These are phyloP conservation scores for Gorsachius magnificus DNA, from an alignment of 2,797 vertebrate genomes.

Conservation along the genomic window DNA sequence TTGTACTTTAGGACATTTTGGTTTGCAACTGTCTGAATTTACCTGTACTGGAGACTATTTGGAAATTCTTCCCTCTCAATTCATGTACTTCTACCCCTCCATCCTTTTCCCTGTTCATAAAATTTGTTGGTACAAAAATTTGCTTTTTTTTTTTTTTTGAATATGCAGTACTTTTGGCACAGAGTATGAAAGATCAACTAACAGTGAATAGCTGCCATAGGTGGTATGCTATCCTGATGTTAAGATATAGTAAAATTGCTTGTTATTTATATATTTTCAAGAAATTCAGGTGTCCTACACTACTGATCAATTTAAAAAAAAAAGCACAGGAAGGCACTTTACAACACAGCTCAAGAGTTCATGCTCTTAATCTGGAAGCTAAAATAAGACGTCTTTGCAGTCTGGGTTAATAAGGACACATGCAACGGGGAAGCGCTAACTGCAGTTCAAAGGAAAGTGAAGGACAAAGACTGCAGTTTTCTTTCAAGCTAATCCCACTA, in stretches of 20 bases:
- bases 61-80: neutral
- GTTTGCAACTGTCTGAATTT: neutral
- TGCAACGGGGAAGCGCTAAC: neutral
- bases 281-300: neutral
- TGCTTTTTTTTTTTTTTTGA: neutral
- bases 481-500: neutral
- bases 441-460: neutral
- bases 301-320: neutral
- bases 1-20: neutral
- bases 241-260: neutral
- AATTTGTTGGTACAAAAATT: neutral
- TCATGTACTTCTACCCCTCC: neutral
- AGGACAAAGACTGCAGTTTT: neutral
- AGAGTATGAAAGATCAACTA: neutral
- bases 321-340: neutral
- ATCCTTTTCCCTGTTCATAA: neutral
- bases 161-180: neutral
- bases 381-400: slow-evolving; percentile 49
- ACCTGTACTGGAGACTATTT: neutral
- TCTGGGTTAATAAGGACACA: slow-evolving; percentile 36
- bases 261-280: neutral
- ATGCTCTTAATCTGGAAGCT: slow-evolving; percentile 54
- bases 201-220: neutral
- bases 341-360: neutral
- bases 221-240: neutral